These are phyloP conservation scores for Xenopus petersii DNA, from an alignment of 2,797 vertebrate genomes.

Conservation along the genomic window DNA sequence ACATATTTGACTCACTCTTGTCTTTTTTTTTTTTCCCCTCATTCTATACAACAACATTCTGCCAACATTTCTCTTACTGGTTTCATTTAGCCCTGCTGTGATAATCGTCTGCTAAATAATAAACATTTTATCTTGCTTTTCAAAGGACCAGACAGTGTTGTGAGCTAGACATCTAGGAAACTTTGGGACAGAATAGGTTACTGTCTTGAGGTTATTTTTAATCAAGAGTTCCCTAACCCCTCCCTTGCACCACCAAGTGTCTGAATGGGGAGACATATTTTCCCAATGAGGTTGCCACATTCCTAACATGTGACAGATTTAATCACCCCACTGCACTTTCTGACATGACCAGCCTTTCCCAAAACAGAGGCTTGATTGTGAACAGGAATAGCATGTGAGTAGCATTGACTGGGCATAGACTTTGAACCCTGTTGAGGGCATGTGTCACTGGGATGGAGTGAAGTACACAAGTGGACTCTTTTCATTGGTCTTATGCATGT, in stretches of 20 bases:
- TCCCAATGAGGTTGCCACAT: constrained; percentile 64
- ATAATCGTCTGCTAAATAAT: background rate
- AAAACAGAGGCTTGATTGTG: constrained; percentile 70
- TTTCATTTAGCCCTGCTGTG: background rate
- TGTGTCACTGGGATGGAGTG: constrained; percentile 49
- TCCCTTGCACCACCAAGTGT: background rate
- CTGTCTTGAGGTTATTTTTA: constrained; percentile 34
- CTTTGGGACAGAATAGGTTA: constrained; percentile 8
- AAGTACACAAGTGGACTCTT: constrained; percentile 32
- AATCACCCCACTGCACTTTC: constrained; percentile 54
- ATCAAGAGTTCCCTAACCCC: constrained; percentile 7
- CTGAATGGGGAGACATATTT: constrained; percentile 61
- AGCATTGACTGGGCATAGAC: constrained; percentile 60
- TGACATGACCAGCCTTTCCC: constrained; percentile 28
- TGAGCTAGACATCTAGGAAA: background rate
- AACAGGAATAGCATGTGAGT: constrained; percentile 50
- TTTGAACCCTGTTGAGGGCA: constrained; percentile 56
- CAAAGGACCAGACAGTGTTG: constrained; percentile 11
- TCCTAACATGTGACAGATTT: constrained; percentile 64
- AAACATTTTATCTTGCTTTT: constrained; percentile 8
- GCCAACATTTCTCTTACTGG: background rate
- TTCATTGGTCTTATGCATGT: constrained; percentile 11
- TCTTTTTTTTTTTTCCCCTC: background rate
- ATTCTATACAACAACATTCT: background rate
- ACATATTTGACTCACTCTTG: background rate